phyloP scores from a whole-genome alignment of 2,888 invertebrate genomes.

The Cephalotes varians region DNA sequence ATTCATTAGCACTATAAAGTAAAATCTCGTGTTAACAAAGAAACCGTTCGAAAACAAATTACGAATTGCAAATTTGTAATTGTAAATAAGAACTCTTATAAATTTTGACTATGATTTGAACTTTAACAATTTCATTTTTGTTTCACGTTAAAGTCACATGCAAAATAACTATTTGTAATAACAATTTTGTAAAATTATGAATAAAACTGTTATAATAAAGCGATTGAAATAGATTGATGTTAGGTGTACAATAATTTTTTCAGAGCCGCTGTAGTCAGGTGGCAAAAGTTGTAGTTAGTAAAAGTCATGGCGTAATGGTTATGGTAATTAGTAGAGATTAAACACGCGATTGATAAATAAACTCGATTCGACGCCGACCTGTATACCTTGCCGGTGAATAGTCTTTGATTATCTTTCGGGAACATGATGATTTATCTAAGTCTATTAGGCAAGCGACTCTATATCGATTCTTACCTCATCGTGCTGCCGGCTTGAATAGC shows the following conservation, averaged over 20 bases:
- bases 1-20: background rate
- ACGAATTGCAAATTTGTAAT: background rate
- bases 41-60: background rate
- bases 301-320: constrained; percentile 80
- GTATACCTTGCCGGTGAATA: background rate
- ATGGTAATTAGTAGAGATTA: constrained; percentile 73
- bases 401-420: constrained; percentile 37
- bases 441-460: constrained; percentile 33
- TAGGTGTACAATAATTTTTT: constrained; percentile 15
- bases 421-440: constrained; percentile 41
- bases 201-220: background rate
- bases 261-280: constrained; percentile 53
- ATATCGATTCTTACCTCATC: constrained; percentile 48
- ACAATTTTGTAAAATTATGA: background rate
- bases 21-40: background rate
- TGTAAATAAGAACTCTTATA: background rate
- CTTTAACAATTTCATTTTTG: background rate
- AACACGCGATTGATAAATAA: constrained; percentile 59
- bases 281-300: constrained; percentile 81
- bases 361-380: constrained; percentile 9
- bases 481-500: constrained; percentile 19
- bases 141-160: background rate
- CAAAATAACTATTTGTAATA: background rate
- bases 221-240: constrained; percentile 11
- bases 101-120: background rate